Conservation (phyloP, 1,140 invertebrate genomes). For the Apis florea region DNA sequence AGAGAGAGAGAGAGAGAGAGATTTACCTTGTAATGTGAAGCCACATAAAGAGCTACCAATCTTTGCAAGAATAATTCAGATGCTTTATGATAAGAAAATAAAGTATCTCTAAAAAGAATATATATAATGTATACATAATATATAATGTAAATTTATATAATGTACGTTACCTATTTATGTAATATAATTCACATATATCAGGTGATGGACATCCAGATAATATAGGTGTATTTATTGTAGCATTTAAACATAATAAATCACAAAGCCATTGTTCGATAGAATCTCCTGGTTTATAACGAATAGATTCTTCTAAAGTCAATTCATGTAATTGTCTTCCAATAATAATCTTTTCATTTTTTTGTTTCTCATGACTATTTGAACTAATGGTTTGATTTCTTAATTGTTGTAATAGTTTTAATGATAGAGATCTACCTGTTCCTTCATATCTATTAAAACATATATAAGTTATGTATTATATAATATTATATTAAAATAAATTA, state of each 20-base stretch:
- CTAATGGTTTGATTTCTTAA: slow-evolving; percentile 84
- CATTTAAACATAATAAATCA: slow-evolving; percentile 95
- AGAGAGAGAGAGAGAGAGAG: neutral
- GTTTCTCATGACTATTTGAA: slow-evolving; percentile 77
- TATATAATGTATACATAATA: slow-evolving; percentile 7
- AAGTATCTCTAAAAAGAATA: slow-evolving; percentile 86
- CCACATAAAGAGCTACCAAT: slow-evolving; percentile 95
- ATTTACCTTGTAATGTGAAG: slow-evolving; percentile 97
- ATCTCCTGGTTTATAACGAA: slow-evolving; percentile 95
- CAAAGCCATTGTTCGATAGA: slow-evolving; percentile 95
- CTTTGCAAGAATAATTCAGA: slow-evolving; percentile 97
- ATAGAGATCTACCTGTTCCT: slow-evolving; percentile 97
- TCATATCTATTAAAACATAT: slow-evolving; percentile 87
- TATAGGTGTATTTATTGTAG: slow-evolving; percentile 84
- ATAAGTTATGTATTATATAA: neutral
- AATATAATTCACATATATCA: slow-evolving; percentile 93
- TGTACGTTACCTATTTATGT: slow-evolving; percentile 84
- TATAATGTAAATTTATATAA: neutral
- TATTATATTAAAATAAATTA: no score
- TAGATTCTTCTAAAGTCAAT: slow-evolving; percentile 94
- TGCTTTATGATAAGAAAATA: slow-evolving; percentile 98
- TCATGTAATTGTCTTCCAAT: slow-evolving; percentile 79
- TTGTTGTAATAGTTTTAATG: slow-evolving; percentile 96
- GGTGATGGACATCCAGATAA: slow-evolving; percentile 92
- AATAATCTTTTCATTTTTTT: slow-evolving; percentile 74